Evolutionary conservation across 2,888 invertebrate species (phyloP), one percentile per base, ranked within the genome.

Genomic region (Caradrina kadenii): DNA sequence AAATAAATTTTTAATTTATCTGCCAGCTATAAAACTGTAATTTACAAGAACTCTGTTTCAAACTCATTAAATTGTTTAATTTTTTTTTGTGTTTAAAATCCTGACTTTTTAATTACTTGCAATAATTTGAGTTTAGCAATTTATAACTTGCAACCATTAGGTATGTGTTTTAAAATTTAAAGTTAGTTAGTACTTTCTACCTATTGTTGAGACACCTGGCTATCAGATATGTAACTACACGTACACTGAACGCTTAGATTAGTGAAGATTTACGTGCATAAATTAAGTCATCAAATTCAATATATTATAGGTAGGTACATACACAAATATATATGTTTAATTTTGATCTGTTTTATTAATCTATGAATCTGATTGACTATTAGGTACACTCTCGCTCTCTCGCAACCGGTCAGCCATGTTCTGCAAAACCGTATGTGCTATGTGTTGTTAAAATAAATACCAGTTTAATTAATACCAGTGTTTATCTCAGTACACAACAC

Each of bases 1-100:
- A 87, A 90, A 90, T 87, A 89, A 87, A 85, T 86, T 80, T 82
- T 77, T 84, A 82, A 88, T 88, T 86, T 84, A 85, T 88, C 79
- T 83, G 85, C 83, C 82, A 70, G 77, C 82, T 86, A 86, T 87
- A 86, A 85, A 86, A 87, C 74, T 84, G 77, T 79, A 79, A 86
- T 87, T 79, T 81, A 84, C 73, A 81, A 77, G 58, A 79, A 76
- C 68, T 74, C 72, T 72, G 72, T 80, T 84, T 72, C 52, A 80
- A 71, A 82, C 77, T 80, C 73, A 81, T 86, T 79, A 73, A 73
- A 68, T 73, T 69, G 62, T 73, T 73, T 63, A 59, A 65, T 61
- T 42, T 56, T n/a, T 52, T 53, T 17, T 31, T 56, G n/a, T 69
- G 10, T 42, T 73, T 61, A 21, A 63, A 63, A 42, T 68, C 3